Evolutionary conservation across 2,113 vertebrate genomes (phyloP).

Genomic region (Phalacrocorax brasilianus): DNA sequence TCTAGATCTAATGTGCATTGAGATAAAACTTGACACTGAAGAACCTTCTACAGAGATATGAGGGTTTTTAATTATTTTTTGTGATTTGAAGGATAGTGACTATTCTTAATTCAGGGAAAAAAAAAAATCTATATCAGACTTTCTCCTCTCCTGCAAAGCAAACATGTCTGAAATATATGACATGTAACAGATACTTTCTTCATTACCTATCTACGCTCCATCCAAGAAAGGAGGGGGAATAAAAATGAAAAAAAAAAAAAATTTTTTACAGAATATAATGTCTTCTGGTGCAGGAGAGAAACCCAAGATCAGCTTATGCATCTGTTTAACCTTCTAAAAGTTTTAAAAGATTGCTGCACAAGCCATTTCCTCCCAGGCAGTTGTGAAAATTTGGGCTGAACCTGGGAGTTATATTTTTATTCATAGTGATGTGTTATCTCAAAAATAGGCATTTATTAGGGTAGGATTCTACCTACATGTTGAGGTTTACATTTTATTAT

Average conservation of each 20-base stretch:
- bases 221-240: neutral
- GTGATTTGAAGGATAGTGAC: neutral
- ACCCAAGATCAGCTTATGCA: neutral
- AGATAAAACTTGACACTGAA: neutral
- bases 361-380: neutral
- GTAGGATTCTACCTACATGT: neutral
- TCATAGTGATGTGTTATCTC: neutral
- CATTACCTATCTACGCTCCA: neutral
- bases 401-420: neutral
- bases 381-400: neutral
- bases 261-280: neutral
- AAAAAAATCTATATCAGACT: neutral
- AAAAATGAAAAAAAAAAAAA: too few species aligned
- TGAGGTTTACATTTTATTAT: neutral
- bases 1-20: neutral
- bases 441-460: neutral
- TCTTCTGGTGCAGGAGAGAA: neutral
- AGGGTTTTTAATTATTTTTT: neutral
- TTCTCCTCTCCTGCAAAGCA: neutral
- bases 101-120: neutral
- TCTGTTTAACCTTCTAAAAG: neutral
- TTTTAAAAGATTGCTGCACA: neutral
- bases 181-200: neutral
- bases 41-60: neutral
- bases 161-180: neutral